Conservation (phyloP, 2,888 invertebrate species). For the Thysanoteuthis rhombus region DNA sequence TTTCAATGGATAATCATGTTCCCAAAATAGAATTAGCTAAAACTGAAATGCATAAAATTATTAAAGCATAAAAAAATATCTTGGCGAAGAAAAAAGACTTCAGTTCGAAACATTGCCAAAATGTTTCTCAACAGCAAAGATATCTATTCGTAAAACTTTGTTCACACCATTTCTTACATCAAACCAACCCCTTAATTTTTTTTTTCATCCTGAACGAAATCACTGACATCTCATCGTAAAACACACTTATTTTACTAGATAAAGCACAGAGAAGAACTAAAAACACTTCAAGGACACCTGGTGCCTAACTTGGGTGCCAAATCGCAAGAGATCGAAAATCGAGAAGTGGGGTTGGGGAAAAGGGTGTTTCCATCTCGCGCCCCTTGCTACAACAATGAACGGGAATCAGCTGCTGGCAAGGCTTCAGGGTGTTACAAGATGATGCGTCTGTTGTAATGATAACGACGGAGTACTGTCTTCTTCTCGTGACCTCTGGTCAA, state of each 20-base stretch:
- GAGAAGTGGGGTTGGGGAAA: accelerated
- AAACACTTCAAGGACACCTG: neutral
- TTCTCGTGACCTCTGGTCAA: neutral
- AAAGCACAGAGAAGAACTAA: neutral
- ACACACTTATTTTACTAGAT: neutral
- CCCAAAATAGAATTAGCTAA: neutral
- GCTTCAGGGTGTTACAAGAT: neutral
- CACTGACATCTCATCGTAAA: neutral
- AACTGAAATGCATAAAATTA: neutral
- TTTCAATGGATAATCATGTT: neutral
- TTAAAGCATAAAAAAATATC: neutral
- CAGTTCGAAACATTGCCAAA: neutral
- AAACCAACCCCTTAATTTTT: neutral
- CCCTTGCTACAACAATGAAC: neutral
- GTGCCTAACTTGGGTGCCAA: neutral
- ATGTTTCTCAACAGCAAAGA: neutral
- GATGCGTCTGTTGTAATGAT: too few species aligned
- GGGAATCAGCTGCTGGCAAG: neutral
- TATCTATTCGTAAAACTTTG: neutral
- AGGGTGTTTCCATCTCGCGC: neutral
- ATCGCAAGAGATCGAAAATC: neutral
- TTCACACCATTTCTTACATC: neutral
- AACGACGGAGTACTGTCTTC: neutral
- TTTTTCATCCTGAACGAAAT: neutral
- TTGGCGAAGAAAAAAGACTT: neutral